These are phyloP conservation scores for Camponotus vicinus DNA, from an alignment of 1,140 invertebrate species.

Conservation along the genomic window DNA sequence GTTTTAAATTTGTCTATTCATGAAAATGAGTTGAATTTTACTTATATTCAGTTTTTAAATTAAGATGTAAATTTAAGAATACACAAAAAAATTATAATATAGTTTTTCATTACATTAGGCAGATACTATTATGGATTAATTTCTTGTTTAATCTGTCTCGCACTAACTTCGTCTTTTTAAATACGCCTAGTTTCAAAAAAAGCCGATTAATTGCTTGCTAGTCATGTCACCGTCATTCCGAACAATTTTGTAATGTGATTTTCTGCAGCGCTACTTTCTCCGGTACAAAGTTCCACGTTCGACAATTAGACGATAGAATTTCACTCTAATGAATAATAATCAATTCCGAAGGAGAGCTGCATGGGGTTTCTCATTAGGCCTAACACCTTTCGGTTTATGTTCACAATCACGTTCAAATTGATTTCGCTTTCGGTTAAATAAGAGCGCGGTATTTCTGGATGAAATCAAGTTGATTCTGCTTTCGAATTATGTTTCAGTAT, in stretches of 20 bases:
- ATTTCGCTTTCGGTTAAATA: constrained; percentile 40
- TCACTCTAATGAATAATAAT: constrained; percentile 69
- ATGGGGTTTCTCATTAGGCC: constrained; percentile 29
- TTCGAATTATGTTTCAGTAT: background rate
- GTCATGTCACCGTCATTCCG: constrained; percentile 17
- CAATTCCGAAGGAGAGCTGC: background rate
- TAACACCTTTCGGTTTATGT: background rate
- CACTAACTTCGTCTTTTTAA: background rate
- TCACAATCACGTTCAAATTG: constrained; percentile 35
- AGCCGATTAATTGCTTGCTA: constrained; percentile 37
- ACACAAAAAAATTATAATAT: no score
- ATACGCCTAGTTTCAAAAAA: constrained; percentile 8
- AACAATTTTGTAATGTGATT: constrained; percentile 39
- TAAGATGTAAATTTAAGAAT: no score
- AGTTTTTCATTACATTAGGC: background rate
- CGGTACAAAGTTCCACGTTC: constrained; percentile 16
- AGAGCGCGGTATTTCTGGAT: background rate
- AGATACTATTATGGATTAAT: constrained; percentile 32
- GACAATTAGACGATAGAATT: constrained; percentile 66
- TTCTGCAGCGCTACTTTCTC: constrained; percentile 47
- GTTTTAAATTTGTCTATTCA: no score
- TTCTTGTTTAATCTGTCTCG: background rate
- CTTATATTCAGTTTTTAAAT: no score
- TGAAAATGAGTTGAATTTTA: no score
- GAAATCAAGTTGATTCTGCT: background rate